phyloP scores from a whole-genome alignment of 2,888 invertebrate species.

The Nomada flava region DNA sequence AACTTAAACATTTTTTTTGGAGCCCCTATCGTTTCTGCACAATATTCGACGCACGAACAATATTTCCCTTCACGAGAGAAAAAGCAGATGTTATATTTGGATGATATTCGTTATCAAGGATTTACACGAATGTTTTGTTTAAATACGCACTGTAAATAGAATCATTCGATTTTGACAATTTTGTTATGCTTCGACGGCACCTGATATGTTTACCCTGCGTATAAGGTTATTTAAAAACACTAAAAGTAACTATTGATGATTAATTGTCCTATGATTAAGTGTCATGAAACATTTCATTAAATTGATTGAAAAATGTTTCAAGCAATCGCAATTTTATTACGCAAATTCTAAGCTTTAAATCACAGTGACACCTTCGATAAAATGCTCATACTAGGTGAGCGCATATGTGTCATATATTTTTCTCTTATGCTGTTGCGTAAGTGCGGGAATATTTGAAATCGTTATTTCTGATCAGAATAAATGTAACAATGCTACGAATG shows the following conservation, averaged over 20 bases:
- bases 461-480: not conserved
- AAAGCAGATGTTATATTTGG: not conserved
- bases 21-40: slow-evolving; percentile 7
- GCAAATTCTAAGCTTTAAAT: not conserved
- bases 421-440: not conserved
- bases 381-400: not conserved
- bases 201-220: not conserved
- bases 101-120: not conserved
- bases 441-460: slow-evolving; percentile 27
- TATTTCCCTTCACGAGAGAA: not conserved
- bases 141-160: slow-evolving; percentile 9
- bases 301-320: not conserved
- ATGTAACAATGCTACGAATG: not conserved
- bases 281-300: not conserved
- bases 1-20: slow-evolving; percentile 76
- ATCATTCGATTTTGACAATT: not conserved
- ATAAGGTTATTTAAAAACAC: slow-evolving; percentile 16
- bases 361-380: too few species aligned
- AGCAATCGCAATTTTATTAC: not conserved
- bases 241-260: not conserved
- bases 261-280: not conserved
- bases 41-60: not conserved
- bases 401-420: not conserved
- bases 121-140: not conserved
- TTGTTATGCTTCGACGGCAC: not conserved